Conservation (phyloP, 2,113 vertebrate species). For the Arvicanthis niloticus region DNA sequence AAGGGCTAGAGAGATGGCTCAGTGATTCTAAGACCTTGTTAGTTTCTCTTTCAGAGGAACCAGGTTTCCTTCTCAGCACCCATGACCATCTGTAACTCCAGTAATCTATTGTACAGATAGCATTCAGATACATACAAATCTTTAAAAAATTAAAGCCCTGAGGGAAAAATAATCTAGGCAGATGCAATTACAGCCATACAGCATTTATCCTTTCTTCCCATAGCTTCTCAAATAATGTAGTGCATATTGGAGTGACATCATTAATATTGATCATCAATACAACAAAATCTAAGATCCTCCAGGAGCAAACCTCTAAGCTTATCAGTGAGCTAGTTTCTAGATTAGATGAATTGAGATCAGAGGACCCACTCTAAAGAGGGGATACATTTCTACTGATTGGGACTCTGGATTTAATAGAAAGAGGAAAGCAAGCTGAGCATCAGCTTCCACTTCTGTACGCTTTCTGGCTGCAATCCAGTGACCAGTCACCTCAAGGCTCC, state of each 20-base stretch:
- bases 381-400: neutral
- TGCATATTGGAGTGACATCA: too few relatives aligned
- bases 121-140: neutral
- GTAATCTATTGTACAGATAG: neutral
- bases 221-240: neutral
- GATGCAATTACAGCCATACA: neutral
- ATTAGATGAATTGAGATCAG: neutral
- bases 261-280: neutral
- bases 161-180: neutral
- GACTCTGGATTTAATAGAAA: neutral
- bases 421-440: neutral
- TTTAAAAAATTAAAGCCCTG: neutral
- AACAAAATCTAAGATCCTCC: neutral
- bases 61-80: neutral
- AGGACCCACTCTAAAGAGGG: neutral
- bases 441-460: neutral
- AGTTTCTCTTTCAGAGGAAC: neutral
- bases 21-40: neutral
- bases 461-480: neutral
- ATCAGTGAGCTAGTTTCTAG: neutral
- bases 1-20: neutral
- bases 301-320: neutral
- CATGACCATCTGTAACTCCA: neutral
- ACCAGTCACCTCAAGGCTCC: neutral
- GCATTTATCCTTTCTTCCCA: neutral